phyloP scores from a whole-genome alignment of 2,888 invertebrate species.

The Morpho helenor region DNA sequence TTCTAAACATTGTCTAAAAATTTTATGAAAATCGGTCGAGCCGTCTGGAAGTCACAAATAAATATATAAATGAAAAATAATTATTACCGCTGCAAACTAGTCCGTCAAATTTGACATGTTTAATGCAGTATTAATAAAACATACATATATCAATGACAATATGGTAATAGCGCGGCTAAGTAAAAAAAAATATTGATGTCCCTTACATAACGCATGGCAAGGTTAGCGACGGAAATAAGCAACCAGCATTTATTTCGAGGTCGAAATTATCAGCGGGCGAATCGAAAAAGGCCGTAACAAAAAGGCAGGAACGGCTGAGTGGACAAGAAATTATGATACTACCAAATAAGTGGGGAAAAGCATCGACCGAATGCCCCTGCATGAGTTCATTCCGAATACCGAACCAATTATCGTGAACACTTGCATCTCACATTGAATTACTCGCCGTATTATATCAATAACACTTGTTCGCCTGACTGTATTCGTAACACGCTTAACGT shows the following conservation, averaged over 20 bases:
- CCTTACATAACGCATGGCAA: constrained; percentile 42
- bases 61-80: too few relatives aligned
- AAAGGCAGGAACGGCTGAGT: constrained; percentile 39
- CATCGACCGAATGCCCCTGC: constrained; percentile 43
- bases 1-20: too few relatives aligned
- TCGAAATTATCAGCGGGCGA: constrained; percentile 56
- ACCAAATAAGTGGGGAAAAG: constrained; percentile 70
- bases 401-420: constrained; percentile 36
- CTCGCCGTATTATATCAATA: constrained; percentile 31
- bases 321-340: constrained; percentile 74
- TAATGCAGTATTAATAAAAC: too few relatives aligned
- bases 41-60: too few relatives aligned
- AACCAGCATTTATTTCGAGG: constrained; percentile 48
- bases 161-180: constrained; percentile 33
- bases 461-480: constrained; percentile 38
- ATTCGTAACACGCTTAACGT: constrained; percentile 6
- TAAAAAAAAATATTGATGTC: constrained; percentile 9
- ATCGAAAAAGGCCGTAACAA: constrained; percentile 61
- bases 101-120: too few relatives aligned
- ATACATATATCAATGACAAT: constrained; percentile 8
- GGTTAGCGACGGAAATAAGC: constrained; percentile 41
- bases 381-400: constrained; percentile 33
- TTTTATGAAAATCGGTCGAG: too few relatives aligned
- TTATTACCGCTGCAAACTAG: too few relatives aligned
- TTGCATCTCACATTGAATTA: constrained; percentile 12